Evolutionary conservation across 2,888 invertebrate genomes (phyloP), one percentile per base, ranked within the genome.

Genomic region (Spisula subtruncata): DNA sequence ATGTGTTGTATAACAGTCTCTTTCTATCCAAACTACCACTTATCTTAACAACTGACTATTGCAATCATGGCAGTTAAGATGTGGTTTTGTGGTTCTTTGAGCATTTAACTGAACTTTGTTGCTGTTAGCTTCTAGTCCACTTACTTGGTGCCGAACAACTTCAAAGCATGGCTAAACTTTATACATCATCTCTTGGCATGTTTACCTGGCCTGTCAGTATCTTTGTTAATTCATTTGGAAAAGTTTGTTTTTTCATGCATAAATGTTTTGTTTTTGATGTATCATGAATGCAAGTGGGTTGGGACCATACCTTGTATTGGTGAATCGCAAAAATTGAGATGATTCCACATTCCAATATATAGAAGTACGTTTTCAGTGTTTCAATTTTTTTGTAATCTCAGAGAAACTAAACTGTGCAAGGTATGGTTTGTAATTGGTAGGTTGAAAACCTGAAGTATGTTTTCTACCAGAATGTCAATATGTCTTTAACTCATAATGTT

Each of bases 171-270:
- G 60, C 25, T 66, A 66, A n/a, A 66, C 25, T 66, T 66, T 25
- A 25, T 66, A 66, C 25, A 25, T 66, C 5, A 10, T 66, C n/a
- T 25, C 25, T 25, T 66, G 60, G 60, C 60, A 25, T 66, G 60
- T 66, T 66, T 66, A 66, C 25, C 60, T 25, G 25, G 0, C 10
- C n/a, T 66, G 60, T 66, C 60, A 66, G 60, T 66, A 66, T 25
- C 60, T 25, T 66, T 66, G 60, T 66, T 66, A n/a, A 66, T 66
- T 66, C 60, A 66, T 25, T 66, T 66, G 60, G 60, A 66, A 66
- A 66, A 25, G 25, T 66, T 66, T 66, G n/a, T 66, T 66, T 66
- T 66, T 66, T 25, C 60, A 66, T 66, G 60, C 60, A 25, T 25
- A n/a, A 66, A 25, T 66, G 60, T 66, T 66, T 66, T 66, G 60